phyloP scores from a whole-genome alignment of 2,888 invertebrate species.

The Polyommatus icarus region DNA sequence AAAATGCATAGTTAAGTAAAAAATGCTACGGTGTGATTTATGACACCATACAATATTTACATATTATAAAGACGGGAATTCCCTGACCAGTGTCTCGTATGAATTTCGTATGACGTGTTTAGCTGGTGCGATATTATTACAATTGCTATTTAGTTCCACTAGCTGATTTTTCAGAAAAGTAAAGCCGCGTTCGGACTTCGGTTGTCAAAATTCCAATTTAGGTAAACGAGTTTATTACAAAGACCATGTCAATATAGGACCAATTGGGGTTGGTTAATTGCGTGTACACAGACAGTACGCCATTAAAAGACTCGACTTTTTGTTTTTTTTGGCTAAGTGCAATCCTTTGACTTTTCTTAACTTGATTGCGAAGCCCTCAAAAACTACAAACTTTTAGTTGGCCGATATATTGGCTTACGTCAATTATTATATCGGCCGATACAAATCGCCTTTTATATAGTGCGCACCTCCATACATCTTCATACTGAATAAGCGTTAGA shows the following conservation, averaged over 20 bases:
- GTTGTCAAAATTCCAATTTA: background rate
- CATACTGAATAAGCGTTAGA: too few species aligned
- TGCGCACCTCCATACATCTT: too few species aligned
- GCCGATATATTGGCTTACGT: too few species aligned
- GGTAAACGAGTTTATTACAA: background rate
- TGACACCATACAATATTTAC: background rate
- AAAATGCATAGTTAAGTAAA: too few species aligned
- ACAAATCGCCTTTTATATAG: too few species aligned
- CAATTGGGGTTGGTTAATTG: background rate
- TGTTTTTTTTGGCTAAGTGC: too few species aligned
- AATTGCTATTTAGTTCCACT: background rate
- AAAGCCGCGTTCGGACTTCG: background rate
- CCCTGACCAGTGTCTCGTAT: background rate
- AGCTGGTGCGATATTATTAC: too few species aligned
- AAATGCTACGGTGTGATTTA: too few species aligned
- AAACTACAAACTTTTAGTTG: too few species aligned
- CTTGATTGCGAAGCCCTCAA: too few species aligned
- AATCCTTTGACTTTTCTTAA: too few species aligned
- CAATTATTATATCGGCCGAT: too few species aligned
- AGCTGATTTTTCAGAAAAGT: background rate
- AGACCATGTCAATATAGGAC: background rate
- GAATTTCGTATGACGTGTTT: background rate
- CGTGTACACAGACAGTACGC: background rate
- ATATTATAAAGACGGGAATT: background rate
- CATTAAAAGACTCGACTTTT: background rate